Base-by-base conservation (phyloP, 1,140 invertebrate genomes). In the Dinoponera quadriceps region DNA sequence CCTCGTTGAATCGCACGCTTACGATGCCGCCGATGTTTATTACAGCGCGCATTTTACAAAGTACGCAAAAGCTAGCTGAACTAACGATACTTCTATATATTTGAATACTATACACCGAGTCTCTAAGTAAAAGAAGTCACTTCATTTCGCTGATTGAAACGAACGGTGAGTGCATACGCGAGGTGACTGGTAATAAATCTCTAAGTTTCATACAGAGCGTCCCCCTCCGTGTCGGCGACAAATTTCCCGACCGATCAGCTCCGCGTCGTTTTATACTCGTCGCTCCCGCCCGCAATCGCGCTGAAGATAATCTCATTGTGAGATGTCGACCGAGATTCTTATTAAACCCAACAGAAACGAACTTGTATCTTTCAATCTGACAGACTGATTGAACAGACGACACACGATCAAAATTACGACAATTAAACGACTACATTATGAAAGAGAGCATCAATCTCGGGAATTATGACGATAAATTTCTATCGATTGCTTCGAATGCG, bases 1-100 rank as follows among this genome's bases (percentile, higher is more conserved):
- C 25, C 44, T 83, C 73, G 73, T 83, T 57, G 27, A 65, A 57
- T 77, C 44, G 51, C 20, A 59, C 16, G 29, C 33, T 69, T 18
- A 55, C 51, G 49, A 78, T 48, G 25, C 7, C 63, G 33, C 22
- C 25, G 13, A 20, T 44, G 20, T 69, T 74, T 69, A 86, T 86
- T 85, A 69, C 22, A 85, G n/a, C 68, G 51, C 65, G 55, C 74
- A 54, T 86, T 75, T 86, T 80, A 65, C 73, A 80, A 83, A 80
- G 55, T 86, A 73, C 84, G 74, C 68, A 80, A 84, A 80, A 84
- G 80, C 81, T 88, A 81, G 80, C 72, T 75, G 77, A 55, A 60
- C 74, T 85, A 88, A 88, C 68, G 33, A 71, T 69, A 83, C 33
- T n/a, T 49, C 51, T 85, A 75, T 75, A 85, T 38, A 81, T 18